Conservation (phyloP, 2,888 invertebrate genomes). For the Microplitis manilae region DNA sequence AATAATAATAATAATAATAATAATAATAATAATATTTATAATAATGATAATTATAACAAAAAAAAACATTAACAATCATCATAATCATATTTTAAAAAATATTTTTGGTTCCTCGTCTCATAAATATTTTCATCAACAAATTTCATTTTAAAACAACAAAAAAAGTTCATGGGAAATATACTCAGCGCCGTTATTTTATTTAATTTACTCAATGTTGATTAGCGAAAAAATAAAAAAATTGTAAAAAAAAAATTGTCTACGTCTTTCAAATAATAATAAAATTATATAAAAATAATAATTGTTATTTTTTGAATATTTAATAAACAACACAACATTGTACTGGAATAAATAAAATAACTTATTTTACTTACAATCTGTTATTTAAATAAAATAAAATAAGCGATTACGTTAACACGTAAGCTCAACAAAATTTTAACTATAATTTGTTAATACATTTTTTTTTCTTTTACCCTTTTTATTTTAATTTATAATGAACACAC, state of each 20-base stretch:
- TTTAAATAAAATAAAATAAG: conserved; percentile 61
- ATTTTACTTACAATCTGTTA: conserved; percentile 62
- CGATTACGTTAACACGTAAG: conserved; percentile 22
- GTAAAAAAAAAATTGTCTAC: conserved; percentile 29
- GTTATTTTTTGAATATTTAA: not conserved
- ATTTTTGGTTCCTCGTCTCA: not conserved
- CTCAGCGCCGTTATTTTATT: conserved; percentile 51
- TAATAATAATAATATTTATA: conserved; percentile 19
- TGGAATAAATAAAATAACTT: conserved; percentile 57
- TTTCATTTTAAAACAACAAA: conserved; percentile 34
- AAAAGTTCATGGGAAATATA: conserved; percentile 11
- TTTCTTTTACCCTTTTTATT: not conserved
- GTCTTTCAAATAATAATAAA: not conserved
- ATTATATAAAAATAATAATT: not conserved
- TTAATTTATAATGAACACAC: not conserved
- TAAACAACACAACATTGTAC: conserved; percentile 54
- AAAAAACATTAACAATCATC: conserved; percentile 4
- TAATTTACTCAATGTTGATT: conserved; percentile 54
- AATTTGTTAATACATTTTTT: not conserved
- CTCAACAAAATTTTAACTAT: conserved; percentile 48
- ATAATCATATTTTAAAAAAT: conserved; percentile 31
- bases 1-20: not conserved
- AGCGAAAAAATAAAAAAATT: not conserved
- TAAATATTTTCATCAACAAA: conserved; percentile 33
- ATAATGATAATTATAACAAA: conserved; percentile 12